Conservation (phyloP, 2,888 invertebrate species). For the Drosophila aldrichi region DNA sequence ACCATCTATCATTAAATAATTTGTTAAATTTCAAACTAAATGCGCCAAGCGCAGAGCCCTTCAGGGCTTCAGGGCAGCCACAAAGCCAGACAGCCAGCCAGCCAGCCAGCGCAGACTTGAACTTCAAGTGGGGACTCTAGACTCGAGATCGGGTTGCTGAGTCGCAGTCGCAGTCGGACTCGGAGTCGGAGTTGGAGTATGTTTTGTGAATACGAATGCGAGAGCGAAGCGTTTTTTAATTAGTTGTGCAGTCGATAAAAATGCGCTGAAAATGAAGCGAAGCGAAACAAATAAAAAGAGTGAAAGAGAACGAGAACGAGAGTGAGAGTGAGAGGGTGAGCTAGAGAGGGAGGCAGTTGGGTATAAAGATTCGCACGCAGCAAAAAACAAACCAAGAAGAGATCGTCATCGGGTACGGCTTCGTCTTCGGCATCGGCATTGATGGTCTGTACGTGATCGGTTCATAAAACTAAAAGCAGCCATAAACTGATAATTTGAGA, state of each 20-base stretch:
- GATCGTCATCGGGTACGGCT: conserved; percentile 44
- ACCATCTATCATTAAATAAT: conserved; percentile 80
- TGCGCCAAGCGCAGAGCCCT: conserved; percentile 63
- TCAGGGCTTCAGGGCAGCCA: conserved; percentile 14
- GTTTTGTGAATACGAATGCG: conserved; percentile 43
- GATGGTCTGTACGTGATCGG: conserved; percentile 80
- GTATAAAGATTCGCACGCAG: conserved; percentile 74
- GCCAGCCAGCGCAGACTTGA: conserved; percentile 9
- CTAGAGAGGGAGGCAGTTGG: conserved; percentile 13
- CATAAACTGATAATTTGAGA: conserved; percentile 81
- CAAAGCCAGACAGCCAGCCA: not conserved
- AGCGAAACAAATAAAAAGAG: conserved; percentile 33
- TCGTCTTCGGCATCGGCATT: conserved; percentile 29
- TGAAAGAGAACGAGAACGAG: not conserved
- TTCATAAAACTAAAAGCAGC: conserved; percentile 80
- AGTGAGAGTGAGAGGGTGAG: not conserved
- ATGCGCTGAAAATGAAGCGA: conserved; percentile 67
- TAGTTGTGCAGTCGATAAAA: conserved; percentile 80
- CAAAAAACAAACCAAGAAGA: conserved; percentile 2
- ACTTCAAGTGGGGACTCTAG: conserved; percentile 3
- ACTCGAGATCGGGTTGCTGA: conserved; percentile 3
- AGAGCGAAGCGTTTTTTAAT: conserved; percentile 72
- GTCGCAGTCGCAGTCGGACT: too few species aligned
- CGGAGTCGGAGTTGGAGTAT: conserved; percentile 5
- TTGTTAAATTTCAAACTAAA: conserved; percentile 75